A percentile compares a stretch with the other conserved stretches of the same genome.
Conservation (phyloP, 2,113 vertebrate genomes). For the Tichodroma muraria region DNA sequence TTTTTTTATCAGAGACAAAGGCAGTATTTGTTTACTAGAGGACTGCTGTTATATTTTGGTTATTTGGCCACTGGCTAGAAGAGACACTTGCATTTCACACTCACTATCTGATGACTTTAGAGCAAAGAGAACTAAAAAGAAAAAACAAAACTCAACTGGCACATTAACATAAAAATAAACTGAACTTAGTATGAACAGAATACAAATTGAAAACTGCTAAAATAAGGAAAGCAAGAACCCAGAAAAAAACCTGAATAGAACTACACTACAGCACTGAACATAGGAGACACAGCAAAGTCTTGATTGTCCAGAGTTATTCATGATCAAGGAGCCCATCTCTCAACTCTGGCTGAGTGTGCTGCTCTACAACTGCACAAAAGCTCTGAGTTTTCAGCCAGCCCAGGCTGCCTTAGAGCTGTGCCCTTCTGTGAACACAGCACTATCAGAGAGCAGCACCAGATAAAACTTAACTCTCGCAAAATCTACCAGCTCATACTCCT, state of each 20-base stretch:
- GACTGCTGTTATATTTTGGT: neutral
- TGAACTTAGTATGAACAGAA: neutral
- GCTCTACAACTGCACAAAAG: neutral
- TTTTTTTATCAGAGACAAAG: neutral
- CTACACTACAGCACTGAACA: slow-evolving; percentile 63
- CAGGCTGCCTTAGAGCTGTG: neutral
- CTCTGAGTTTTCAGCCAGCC: neutral
- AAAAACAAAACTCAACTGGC: neutral
- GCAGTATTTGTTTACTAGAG: neutral
- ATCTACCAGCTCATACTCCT: neutral
- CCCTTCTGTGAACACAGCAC: neutral
- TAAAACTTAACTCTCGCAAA: neutral
- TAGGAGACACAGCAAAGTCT: slow-evolving; percentile 20
- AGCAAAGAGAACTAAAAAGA: neutral
- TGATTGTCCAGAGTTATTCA: neutral
- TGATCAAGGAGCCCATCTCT: neutral
- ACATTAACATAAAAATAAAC: neutral
- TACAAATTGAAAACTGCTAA: neutral
- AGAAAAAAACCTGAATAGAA: neutral
- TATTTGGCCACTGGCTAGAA: neutral
- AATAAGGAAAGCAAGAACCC: neutral
- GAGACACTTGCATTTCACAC: neutral
- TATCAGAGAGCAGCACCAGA: neutral
- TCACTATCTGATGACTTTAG: neutral
- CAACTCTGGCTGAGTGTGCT: neutral